Evolutionary conservation across 2,113 vertebrate genomes (phyloP), one percentile per base, ranked within the genome.

Genomic region (Ictidomys tridecemlineatus): DNA sequence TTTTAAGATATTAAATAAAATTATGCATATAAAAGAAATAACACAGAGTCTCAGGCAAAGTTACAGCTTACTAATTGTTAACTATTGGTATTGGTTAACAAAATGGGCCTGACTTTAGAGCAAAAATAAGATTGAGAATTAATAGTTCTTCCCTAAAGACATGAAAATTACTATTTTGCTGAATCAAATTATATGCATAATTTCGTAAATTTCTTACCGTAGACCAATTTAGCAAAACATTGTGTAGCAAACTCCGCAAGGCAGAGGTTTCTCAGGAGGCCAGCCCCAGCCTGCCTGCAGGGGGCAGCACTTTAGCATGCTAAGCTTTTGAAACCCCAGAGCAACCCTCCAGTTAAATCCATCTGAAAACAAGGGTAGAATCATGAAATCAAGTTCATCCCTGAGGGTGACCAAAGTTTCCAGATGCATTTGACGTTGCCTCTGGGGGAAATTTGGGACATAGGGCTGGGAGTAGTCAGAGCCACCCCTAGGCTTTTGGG

Each of bases 161-260:
- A 37, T 16, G 78, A 48, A 86, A 93, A 45, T 70, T 61, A 82
- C 67, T 88, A 20, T 67, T 87, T 63, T 51, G n/a, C 61, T 56
- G 69, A 93, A 26, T 82, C 79, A 24, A 89, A n/a, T 24, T 18
- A 61, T 1, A 4, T 39, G 24, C 9, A 24, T 63, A 80, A 90
- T 58, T 89, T 89, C 92, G 61, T 65, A n/a, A 80, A 90, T 58
- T 89, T 89, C 92, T 69, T 65, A n/a, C 74, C 12, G 74, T 73
- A 26, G 39, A 51, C 34, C 1, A 14, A 72, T 42, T 77, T 56
- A 42, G 82, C 48, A 87, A 94, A 92, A 84, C 32, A 48, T 37
- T 65, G 13, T 24, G 20, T 28, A n/a, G 37, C 70, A 61, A 61
- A 39, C 24, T 58, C 37, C 22, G 39, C 32, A n/a, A 37, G 30